Evolutionary conservation across 2,113 vertebrate genomes (phyloP), one percentile per base, ranked within the genome.

Genomic region (Dendrocopos noguchii): DNA sequence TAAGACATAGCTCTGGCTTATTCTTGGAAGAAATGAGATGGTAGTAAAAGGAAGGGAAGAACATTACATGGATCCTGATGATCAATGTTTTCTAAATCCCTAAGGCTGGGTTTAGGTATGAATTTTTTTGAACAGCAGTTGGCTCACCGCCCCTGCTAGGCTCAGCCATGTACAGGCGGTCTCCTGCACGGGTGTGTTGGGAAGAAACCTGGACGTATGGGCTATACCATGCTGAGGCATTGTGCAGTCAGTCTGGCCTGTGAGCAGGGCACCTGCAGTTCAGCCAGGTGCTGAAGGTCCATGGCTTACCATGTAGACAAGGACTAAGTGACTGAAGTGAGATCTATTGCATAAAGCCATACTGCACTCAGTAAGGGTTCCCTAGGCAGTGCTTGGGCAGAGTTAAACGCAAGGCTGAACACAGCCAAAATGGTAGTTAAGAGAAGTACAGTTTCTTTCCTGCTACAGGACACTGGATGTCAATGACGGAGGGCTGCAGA

Each of bases 221-320:
- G 7, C 34, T 33, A 0, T 3, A 2, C 14, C 1, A 0, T 2
- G 0, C 36, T 0, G 17, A 65, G 36, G 19, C 24, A 4, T 2
- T 31, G 53, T 2, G 1, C 34, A 25, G 42, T 44, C 1, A 0
- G 15, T 24, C 34, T 29, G 6, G 11, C 50, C 55, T 1, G 2
- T 29, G 53, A 60, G 65, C n/a, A 21, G n/a, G 20, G 5, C 18
- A 10, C 57, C 2, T 78, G 70, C 42, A 55, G 7, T 50, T 57
- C 73, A 59, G 34, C 17, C 52, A 42, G 4, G 8, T n/a, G 36
- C 33, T 80, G 44, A 60, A 65, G 33, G 61, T 57, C 59, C 13
- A 9, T 15, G 31, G 15, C 50, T 75, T 14, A 46, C 22, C 39
- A 21, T 13, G 8, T 39, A 84, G 74, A 31, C 33, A 0, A 14